Base-by-base conservation (phyloP, 1,140 invertebrate species). In the Drosophila mojavensis region DNA sequence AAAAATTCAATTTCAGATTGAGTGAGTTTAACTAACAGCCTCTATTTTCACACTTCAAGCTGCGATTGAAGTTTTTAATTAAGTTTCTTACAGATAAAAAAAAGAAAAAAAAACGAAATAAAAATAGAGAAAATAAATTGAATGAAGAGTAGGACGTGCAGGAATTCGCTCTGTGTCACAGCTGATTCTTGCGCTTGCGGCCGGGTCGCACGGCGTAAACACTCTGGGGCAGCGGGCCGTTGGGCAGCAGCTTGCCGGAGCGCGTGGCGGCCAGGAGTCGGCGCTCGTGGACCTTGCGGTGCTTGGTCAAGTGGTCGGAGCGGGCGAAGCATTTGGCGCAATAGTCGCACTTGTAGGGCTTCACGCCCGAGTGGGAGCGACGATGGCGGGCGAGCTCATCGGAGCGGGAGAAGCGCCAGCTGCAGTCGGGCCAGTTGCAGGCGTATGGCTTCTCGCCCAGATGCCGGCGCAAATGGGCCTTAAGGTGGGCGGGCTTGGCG, bases 361-460 rank as follows among this genome's bases (percentile, higher is more conserved):
- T 97, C 1, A 97, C 93, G 1, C 95, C 95, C 0, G 94, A 94
- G 75, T 95, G 95, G 0, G 94, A 95, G 47, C 95, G 85, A 17
- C 93, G 93, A 80, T 95, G 95, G 0, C 95, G 92, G 0, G 91
- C 89, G 36, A 99, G 93, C 92, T 99, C 98, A 88, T 99, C 98
- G 0, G 98, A 98, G 43, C 98, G 93, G 3, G 97, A 98, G 93
- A 99, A 99, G 66, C 96, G 94, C 98, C 98, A 99, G 7, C 94
- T 95, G 92, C 98, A 99, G n/a, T 96, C 96, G 2, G 95, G 93
- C 98, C 98, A 99, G 51, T 96, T 96, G 91, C 96, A 97, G 4
- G 94, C 93, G 88, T 99, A 99, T 0, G 98, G 98, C 90, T 99
- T 99, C 92, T 99, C 98, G 0, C 98, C 98, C 1, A 98, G 97